Evolutionary conservation across 2,888 invertebrate species (phyloP), one percentile per base, ranked within the genome.

Genomic region (Blomia tropicalis): DNA sequence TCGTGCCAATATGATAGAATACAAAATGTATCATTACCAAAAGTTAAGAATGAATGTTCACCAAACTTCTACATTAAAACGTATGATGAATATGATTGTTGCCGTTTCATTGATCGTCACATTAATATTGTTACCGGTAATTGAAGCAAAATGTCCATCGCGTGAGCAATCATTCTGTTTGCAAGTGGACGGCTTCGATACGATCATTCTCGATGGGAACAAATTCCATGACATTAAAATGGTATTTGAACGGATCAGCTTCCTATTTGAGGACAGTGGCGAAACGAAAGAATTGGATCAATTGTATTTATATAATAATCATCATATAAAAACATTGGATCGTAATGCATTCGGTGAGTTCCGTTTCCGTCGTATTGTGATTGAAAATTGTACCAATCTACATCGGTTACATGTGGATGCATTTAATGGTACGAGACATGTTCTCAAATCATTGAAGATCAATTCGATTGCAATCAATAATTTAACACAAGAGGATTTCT

Each of bases 101-200:
- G 14, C 41, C 41, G n/a, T 41, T n/a, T 41, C 41, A n/a, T 14
- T 41, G 41, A 41, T 41, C 41, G 41, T 41, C 41, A 17, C 41
- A 36, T 25, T 30, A 4, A 41, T 53, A 29, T 1, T 29, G 29
- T 41, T 54, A 11, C 23, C 27, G 14, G 19, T 19, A 41, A 27
- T 43, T 19, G n/a, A 25, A 5, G 41, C 27, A n/a, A 54, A 54
- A 36, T 62, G 62, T 58, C 62, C 62, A n/a, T 62, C 62, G 14
- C 53, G 29, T 30, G 62, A 58, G 17, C 30, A 58, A n/a, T 58
- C 62, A 11, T 62, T 43, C 36, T 62, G 62, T 59, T 31, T 62
- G 25, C 62, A 62, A 30, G 44, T 62, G 29, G 62, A 62, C 43
- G 62, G 62, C 5, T 58, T 58, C 47, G 62, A 62, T 43, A 58